A percentile compares a stretch with the other conserved stretches of the same genome.
Conservation (phyloP, 2,113 vertebrate genomes). For the Fulica atra region DNA sequence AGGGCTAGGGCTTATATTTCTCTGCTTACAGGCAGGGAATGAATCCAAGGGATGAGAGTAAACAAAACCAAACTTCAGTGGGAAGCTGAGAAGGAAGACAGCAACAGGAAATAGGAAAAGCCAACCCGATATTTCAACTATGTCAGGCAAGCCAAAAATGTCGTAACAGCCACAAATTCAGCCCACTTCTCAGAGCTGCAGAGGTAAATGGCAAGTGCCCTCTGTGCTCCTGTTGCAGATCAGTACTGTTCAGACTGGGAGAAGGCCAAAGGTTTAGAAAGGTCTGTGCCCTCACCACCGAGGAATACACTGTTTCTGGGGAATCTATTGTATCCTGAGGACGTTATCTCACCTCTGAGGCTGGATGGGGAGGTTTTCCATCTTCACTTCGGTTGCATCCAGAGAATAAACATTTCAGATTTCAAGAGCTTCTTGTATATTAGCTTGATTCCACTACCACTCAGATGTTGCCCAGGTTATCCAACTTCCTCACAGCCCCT, state of each 20-base stretch:
- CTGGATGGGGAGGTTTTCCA: background rate
- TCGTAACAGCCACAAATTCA: background rate
- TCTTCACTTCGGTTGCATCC: background rate
- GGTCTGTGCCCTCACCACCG: background rate
- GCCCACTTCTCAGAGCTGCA: background rate
- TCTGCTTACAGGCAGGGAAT: background rate
- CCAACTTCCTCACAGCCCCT: background rate
- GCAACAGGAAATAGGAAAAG: background rate
- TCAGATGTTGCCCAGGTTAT: background rate
- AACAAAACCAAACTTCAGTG: background rate
- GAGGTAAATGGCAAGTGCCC: background rate
- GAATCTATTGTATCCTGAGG: background rate
- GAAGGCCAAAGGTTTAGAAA: background rate
- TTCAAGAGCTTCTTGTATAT: background rate
- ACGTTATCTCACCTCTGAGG: background rate
- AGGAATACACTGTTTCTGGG: background rate
- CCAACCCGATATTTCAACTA: background rate
- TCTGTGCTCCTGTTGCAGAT: background rate
- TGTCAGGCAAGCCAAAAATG: background rate
- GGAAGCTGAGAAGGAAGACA: background rate
- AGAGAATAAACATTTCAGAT: background rate
- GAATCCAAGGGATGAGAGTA: background rate
- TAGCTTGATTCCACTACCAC: background rate
- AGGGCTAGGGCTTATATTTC: background rate
- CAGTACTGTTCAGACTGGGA: background rate